A percentile compares a stretch with the other conserved stretches of the same genome.
Conservation (phyloP, 2,888 invertebrate species). For the Harpalus rubripes region DNA sequence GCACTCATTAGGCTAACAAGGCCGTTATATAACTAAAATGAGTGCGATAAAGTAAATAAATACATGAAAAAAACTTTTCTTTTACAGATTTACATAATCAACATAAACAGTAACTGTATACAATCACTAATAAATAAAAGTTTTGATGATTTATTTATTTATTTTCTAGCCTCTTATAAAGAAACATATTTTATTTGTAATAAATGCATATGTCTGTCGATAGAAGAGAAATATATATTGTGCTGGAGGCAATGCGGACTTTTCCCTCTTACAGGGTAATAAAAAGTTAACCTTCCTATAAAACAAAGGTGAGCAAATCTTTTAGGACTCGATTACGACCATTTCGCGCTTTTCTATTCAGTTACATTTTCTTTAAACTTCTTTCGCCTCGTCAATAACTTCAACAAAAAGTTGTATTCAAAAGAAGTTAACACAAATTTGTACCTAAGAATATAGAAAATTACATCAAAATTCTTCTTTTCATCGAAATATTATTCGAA, state of each 20-base stretch:
- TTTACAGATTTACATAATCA: too few species aligned
- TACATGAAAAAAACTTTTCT: too few species aligned
- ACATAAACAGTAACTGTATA: too few species aligned
- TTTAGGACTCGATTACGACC: slow-evolving; percentile 52
- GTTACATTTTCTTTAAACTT: slow-evolving; percentile 46
- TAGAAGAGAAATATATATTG: neutral
- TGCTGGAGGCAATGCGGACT: neutral
- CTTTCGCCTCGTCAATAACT: slow-evolving; percentile 36
- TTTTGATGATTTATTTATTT: neutral
- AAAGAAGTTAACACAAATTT: slow-evolving; percentile 39
- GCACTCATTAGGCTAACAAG: too few species aligned
- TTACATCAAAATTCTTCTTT: slow-evolving; percentile 48
- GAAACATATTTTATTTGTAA: neutral
- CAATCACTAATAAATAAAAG: neutral
- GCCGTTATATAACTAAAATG: too few species aligned
- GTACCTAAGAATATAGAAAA: slow-evolving; percentile 30
- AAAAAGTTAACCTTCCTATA: slow-evolving; percentile 52
- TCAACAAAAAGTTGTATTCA: slow-evolving; percentile 47
- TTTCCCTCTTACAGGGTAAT: slow-evolving; percentile 21
- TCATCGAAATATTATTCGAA: slow-evolving; percentile 44
- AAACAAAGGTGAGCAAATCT: slow-evolving; percentile 53
- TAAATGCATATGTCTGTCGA: neutral
- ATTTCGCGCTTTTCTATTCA: slow-evolving; percentile 39
- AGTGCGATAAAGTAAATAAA: too few species aligned
- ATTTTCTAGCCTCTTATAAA: neutral